Percentiles rank a stretch among this genome's conserved stretches.
phyloP scores from a whole-genome alignment of 1,140 invertebrate species.

The Drosophila micromelanica region DNA sequence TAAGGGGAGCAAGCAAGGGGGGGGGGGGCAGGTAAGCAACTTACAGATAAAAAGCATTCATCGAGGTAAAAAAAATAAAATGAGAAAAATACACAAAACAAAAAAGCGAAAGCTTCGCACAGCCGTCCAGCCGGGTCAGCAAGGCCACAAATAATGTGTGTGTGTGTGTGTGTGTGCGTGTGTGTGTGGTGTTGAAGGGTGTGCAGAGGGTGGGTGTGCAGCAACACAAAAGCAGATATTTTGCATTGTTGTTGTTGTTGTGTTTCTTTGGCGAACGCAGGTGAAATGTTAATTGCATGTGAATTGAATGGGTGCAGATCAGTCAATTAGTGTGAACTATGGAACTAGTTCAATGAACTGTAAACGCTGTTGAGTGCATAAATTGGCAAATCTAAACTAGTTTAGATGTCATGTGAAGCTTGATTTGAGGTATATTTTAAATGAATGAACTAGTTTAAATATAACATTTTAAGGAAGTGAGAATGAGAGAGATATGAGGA shows the following conservation, averaged over 20 bases:
- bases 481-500: too few relatives aligned
- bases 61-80: not conserved
- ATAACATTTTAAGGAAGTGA: too few relatives aligned
- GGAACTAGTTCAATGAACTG: constrained; percentile 45
- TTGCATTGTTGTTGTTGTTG: not conserved
- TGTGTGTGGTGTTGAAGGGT: not conserved
- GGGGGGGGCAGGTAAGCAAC: too few relatives aligned
- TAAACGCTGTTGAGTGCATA: not conserved
- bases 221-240: not conserved
- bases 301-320: constrained; percentile 42
- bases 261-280: constrained; percentile 31
- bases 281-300: constrained; percentile 52
- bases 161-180: not conserved
- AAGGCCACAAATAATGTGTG: constrained; percentile 16
- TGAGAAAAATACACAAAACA: not conserved
- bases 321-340: constrained; percentile 20
- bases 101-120: constrained; percentile 29
- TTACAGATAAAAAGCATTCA: constrained; percentile 10
- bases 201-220: not conserved
- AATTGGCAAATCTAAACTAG: not conserved
- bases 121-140: constrained; percentile 15
- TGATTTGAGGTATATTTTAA: not conserved
- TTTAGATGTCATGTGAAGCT: not conserved
- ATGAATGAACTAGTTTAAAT: not conserved
- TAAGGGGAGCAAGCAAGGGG: not conserved